These are phyloP conservation scores for Neocrepidodera transversa DNA, from an alignment of 2,888 invertebrate species.

Conservation along the genomic window DNA sequence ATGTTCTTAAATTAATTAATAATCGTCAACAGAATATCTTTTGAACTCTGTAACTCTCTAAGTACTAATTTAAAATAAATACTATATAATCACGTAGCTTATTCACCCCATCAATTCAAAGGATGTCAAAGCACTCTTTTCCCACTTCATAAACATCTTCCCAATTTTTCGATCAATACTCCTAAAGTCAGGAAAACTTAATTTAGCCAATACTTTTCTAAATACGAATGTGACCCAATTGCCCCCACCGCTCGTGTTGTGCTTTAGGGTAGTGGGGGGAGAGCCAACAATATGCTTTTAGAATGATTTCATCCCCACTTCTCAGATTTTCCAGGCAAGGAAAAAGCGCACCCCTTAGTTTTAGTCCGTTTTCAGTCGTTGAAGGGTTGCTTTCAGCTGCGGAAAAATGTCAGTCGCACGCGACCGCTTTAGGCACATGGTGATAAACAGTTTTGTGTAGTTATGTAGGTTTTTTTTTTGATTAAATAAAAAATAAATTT, in stretches of 20 bases:
- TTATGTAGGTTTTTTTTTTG: no score
- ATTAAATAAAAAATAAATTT: no score
- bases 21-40: no score
- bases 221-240: constrained; percentile 42
- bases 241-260: constrained; percentile 35
- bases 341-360: constrained; percentile 37
- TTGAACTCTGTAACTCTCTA: no score
- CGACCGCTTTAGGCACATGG: constrained; percentile 3
- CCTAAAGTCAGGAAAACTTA: constrained; percentile 39
- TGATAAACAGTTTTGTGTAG: not conserved
- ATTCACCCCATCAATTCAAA: not conserved
- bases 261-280: constrained; percentile 30
- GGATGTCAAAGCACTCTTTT: not conserved
- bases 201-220: constrained; percentile 42
- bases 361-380: constrained; percentile 33
- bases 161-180: constrained; percentile 40
- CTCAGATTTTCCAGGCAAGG: constrained; percentile 35
- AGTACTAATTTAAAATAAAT: no score
- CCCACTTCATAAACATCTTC: constrained; percentile 36
- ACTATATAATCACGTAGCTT: not conserved
- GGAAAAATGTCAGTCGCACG: constrained; percentile 6
- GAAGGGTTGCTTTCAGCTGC: constrained; percentile 25
- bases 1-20: no score
- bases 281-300: constrained; percentile 40
- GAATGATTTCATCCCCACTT: constrained; percentile 34